A percentile compares a stretch with the other conserved stretches of the same genome.
Evolutionary conservation across 2,113 vertebrate genomes (phyloP).

Genomic region (Chionomys nivalis): DNA sequence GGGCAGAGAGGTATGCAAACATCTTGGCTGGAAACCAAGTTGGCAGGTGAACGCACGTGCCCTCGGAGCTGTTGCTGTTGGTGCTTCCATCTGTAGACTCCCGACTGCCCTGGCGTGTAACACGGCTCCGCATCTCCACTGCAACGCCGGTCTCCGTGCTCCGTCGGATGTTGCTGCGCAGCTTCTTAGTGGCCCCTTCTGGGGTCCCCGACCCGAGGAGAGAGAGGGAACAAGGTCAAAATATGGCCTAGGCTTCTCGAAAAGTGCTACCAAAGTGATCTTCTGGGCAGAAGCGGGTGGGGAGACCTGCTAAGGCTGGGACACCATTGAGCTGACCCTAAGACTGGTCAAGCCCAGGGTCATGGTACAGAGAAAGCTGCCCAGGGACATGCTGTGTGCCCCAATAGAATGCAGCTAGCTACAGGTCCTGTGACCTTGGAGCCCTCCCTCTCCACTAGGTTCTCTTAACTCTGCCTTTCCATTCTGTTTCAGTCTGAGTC

Average conservation of each 20-base stretch:
- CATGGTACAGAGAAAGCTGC: not conserved
- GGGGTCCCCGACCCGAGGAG: slow-evolving; percentile 28
- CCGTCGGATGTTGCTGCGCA: slow-evolving; percentile 96
- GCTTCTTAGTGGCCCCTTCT: slow-evolving; percentile 97
- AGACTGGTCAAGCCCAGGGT: not conserved
- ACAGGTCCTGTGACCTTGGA: not conserved
- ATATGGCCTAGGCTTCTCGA: not conserved
- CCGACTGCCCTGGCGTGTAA: slow-evolving; percentile 96
- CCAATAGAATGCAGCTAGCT: no score
- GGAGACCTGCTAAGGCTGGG: not conserved
- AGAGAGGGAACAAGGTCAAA: slow-evolving; percentile 55
- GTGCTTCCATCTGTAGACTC: slow-evolving; percentile 98
- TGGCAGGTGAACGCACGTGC: slow-evolving; percentile 91
- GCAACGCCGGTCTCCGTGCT: slow-evolving; percentile 99
- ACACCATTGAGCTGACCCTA: not conserved
- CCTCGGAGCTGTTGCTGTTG: slow-evolving; percentile 99
- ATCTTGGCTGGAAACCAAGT: not conserved
- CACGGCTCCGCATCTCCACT: slow-evolving; percentile 96
- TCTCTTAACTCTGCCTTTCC: not conserved
- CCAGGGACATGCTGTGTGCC: not conserved
- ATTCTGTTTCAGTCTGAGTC: not conserved
- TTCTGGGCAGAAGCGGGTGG: not conserved
- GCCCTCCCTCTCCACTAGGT: not conserved
- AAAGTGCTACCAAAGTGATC: not conserved
- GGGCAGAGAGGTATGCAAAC: not conserved